Base-by-base conservation (phyloP, 2,797 vertebrate genomes). In the Anomalospiza imberbis region DNA sequence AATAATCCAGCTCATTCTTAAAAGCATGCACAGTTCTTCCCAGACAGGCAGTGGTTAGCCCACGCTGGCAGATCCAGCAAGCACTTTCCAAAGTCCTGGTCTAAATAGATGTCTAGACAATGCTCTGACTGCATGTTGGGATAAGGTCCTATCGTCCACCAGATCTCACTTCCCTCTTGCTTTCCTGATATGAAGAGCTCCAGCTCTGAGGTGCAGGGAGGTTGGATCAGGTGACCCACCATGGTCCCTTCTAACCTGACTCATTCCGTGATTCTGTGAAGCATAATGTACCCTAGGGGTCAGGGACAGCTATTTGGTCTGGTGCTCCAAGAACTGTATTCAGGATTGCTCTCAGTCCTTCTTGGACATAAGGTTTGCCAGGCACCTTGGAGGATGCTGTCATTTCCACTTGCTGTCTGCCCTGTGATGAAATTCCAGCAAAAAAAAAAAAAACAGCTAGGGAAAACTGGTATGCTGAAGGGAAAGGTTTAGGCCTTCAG, bases 41-140 rank as follows among this genome's bases (percentile, higher is more conserved):
- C 95, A 94, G 83, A 90, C 80, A 90, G 80, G 77, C 93, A 88
- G 94, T 44, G 93, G 91, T 94, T 94, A 88, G 95, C 60, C 74
- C 20, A 54, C 1, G 4, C 55, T 94, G 95, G 95, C 83, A 95
- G 58, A 65, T n/a, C 60, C 80, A 91, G 51, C 0, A 2, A 85
- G 34, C 10, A 7, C 31, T 93, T 91, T 84, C 55, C 79, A 85
- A 81, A 86, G 21, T 63, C 51, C 42, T 17, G 20, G 48, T 70
- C 36, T 84, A 78, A 92, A 66, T 31, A 44, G 68, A 81, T 26
- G 80, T 76, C 91, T 66, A 76, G 83, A 90, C 26, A 0, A 63
- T 36, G 29, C 63, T 53, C 32, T n/a, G 60, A 16, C 80, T 66
- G 74, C 3, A 0, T 38, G 38, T 1, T 60, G 73, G 77, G 66